Evolutionary conservation across 2,797 vertebrate genomes (phyloP), one percentile per base, ranked within the genome.

Genomic region (Phylloscopus collybita): DNA sequence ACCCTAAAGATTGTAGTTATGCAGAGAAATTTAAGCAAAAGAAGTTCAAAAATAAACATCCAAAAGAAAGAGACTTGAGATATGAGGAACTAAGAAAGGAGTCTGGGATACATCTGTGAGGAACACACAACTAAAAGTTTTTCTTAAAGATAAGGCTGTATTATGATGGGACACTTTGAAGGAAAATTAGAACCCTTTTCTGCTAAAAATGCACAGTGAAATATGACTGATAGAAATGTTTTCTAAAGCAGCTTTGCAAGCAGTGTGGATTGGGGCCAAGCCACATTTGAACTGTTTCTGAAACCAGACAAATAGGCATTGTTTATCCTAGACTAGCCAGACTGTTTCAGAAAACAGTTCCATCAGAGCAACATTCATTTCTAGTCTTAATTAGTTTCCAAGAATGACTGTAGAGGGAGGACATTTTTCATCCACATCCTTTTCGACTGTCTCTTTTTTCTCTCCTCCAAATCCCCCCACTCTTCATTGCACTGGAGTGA

Each of bases 291-390:
- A 59, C 92, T 92, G 30, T 93, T 93, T 80, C 92, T 96, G 91
- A 85, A 93, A 83, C 62, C 78, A 94, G 86, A 94, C 91, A 93
- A 91, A 95, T 47, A 74, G 57, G 34, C 81, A 59, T 94, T 96
- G 93, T 95, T 96, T 96, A 92, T 93, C 64, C 78, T 88, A 91
- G 93, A 74, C 86, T 53, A 78, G 86, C 86, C 92, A 88, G 89
- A 82, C 71, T 76, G 51, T 91, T 95, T 86, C 78, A 89, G 79
- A 80, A 80, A 85, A 70, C 45, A 76, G 66, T 81, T 90, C 78
- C 2, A 23, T 91, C 81, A 88, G 69, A 86, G 81, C 88, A 78
- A 75, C 54, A 32, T 74, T 80, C 38, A 67, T 74, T 94, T 91
- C 69, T 61, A 71, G 51, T 78, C 74, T 74, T 95, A 89, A 93